Evolutionary conservation across 1,140 invertebrate genomes (phyloP).

Genomic region (Paraescarpia echinospica): DNA sequence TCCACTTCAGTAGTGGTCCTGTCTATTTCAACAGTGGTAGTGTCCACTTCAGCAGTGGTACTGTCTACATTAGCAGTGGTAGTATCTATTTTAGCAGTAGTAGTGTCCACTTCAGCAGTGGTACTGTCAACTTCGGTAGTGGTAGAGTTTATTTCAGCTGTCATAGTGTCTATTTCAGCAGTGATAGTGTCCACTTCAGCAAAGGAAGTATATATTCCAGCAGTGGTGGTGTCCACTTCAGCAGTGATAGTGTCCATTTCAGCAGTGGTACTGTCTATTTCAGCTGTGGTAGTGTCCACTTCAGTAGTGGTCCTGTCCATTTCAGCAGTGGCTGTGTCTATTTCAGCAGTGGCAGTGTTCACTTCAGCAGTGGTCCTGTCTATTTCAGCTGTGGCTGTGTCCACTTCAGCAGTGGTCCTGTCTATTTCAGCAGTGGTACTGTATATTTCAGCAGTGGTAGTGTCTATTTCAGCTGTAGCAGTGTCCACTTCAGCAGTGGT

Average conservation of each 20-base stretch:
- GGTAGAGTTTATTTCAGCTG: neutral
- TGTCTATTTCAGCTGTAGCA: neutral
- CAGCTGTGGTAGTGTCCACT: neutral
- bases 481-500: neutral
- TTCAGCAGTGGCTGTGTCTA: neutral
- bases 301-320: neutral
- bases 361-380: neutral
- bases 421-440: neutral
- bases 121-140: neutral
- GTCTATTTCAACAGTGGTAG: neutral
- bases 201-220: neutral
- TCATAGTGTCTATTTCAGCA: neutral
- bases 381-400: neutral
- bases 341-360: neutral
- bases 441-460: neutral
- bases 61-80: neutral
- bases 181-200: neutral
- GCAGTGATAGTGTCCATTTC: neutral
- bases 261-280: neutral
- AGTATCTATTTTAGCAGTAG: neutral
- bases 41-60: neutral
- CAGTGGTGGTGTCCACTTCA: no score
- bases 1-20: neutral
- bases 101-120: neutral
- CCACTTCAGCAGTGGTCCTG: neutral